A percentile compares a stretch with the other conserved stretches of the same genome.
These are phyloP conservation scores for Atta colombica DNA, from an alignment of 1,140 invertebrate species.

Conservation along the genomic window DNA sequence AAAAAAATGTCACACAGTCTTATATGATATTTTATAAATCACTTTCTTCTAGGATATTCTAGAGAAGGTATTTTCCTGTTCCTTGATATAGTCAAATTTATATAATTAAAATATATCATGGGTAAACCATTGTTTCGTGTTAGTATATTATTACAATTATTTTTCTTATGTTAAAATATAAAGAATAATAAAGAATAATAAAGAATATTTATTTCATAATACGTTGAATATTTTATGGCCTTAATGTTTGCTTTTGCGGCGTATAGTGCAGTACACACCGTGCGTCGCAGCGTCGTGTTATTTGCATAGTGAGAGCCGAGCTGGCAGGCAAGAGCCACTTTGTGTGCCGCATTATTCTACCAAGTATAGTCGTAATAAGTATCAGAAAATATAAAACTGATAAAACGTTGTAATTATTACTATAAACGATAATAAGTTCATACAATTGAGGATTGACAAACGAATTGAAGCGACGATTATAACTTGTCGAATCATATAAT, in stretches of 20 bases:
- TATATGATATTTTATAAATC: too few species aligned
- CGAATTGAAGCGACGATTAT: background rate
- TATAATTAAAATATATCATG: too few species aligned
- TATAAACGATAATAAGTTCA: too few species aligned
- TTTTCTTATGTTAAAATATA: too few species aligned
- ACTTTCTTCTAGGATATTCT: too few species aligned
- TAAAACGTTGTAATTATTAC: background rate
- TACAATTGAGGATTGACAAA: background rate
- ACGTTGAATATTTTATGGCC: background rate
- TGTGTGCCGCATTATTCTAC: background rate
- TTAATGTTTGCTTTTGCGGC: background rate
- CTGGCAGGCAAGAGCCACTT: background rate
- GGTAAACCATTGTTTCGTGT: too few species aligned
- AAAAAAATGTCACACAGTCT: too few species aligned
- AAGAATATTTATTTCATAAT: background rate
- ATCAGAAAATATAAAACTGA: background rate
- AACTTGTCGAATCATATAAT: background rate
- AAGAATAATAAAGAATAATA: too few species aligned
- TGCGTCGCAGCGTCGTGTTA: background rate
- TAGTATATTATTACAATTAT: too few species aligned
- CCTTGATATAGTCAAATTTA: too few species aligned
- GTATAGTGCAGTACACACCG: background rate
- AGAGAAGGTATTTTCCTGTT: too few species aligned
- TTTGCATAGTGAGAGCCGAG: background rate
- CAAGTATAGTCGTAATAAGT: background rate